Evolutionary conservation across 2,888 invertebrate genomes (phyloP).

Genomic region (Cyclophora punctaria): DNA sequence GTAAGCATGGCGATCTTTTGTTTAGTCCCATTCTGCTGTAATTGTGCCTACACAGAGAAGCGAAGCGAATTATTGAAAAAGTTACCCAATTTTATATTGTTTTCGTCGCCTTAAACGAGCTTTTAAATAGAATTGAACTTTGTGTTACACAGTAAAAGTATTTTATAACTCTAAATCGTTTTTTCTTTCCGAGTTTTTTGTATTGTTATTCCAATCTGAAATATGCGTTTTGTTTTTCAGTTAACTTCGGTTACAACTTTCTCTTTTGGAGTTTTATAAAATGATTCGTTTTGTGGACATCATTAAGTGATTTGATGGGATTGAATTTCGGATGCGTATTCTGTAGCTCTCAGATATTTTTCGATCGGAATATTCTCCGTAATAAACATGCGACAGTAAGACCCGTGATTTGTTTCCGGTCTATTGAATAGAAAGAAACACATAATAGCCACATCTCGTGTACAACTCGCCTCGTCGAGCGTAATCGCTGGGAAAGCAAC

Average conservation of each 20-base stretch:
- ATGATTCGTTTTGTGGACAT: too few species aligned
- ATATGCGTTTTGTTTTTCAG: too few species aligned
- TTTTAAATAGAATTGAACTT: conserved; percentile 11
- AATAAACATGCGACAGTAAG: too few species aligned
- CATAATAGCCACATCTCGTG: background rate
- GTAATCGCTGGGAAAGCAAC: conserved; percentile 44
- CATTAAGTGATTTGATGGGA: too few species aligned
- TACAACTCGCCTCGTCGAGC: conserved; percentile 31
- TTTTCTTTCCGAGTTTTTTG: background rate
- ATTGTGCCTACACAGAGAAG: conserved; percentile 46
- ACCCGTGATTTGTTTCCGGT: too few species aligned
- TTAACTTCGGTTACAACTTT: too few species aligned
- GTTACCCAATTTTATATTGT: conserved; percentile 32
- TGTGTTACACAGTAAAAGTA: conserved; percentile 2
- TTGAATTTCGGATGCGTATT: too few species aligned
- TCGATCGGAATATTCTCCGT: too few species aligned
- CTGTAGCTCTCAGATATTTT: too few species aligned
- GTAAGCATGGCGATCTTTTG: conserved; percentile 31
- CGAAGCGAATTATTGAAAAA: conserved; percentile 57
- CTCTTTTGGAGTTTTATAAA: too few species aligned
- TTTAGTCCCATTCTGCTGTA: conserved; percentile 34
- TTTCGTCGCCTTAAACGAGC: conserved; percentile 25
- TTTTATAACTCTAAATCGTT: conserved; percentile 1
- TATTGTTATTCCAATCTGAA: too few species aligned
- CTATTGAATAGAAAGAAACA: too few species aligned